Evolutionary conservation across 2,888 invertebrate species (phyloP).

Genomic region (Rhagium mordax): DNA sequence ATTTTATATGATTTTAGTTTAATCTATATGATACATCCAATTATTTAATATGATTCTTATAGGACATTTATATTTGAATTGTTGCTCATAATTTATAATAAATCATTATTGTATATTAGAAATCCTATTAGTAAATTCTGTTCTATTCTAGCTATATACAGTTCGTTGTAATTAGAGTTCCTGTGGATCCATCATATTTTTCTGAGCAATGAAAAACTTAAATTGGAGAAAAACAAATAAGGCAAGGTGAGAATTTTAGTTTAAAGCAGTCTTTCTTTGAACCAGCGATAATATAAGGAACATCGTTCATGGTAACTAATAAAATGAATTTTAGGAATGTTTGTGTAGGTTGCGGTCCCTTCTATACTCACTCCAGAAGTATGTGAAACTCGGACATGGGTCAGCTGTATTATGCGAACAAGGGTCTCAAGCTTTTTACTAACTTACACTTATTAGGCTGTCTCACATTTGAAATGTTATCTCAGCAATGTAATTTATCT

Average conservation of each 20-base stretch:
- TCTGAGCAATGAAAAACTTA: too few relatives aligned
- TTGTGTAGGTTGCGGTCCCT: constrained; percentile 45
- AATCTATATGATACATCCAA: too few relatives aligned
- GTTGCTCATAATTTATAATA: too few relatives aligned
- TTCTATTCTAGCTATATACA: too few relatives aligned
- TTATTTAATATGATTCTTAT: too few relatives aligned
- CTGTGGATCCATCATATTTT: too few relatives aligned
- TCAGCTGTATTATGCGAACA: constrained; percentile 45
- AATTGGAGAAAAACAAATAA: background rate
- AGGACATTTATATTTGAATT: too few relatives aligned
- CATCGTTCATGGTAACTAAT: constrained; percentile 17
- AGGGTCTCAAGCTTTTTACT: constrained; percentile 47
- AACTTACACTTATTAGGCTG: constrained; percentile 48
- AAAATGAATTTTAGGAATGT: constrained; percentile 48
- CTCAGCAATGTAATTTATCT: constrained; percentile 31
- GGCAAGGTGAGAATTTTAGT: background rate
- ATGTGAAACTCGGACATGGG: constrained; percentile 53
- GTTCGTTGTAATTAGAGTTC: too few relatives aligned
- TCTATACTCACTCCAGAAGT: constrained; percentile 41
- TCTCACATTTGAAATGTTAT: constrained; percentile 39
- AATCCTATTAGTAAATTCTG: too few relatives aligned
- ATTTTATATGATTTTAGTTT: too few relatives aligned
- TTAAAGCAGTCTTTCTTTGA: constrained; percentile 22
- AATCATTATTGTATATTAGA: too few relatives aligned
- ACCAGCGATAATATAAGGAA: background rate